Evolutionary conservation across 1,140 invertebrate genomes (phyloP).

Genomic region (Pararge aegeria): DNA sequence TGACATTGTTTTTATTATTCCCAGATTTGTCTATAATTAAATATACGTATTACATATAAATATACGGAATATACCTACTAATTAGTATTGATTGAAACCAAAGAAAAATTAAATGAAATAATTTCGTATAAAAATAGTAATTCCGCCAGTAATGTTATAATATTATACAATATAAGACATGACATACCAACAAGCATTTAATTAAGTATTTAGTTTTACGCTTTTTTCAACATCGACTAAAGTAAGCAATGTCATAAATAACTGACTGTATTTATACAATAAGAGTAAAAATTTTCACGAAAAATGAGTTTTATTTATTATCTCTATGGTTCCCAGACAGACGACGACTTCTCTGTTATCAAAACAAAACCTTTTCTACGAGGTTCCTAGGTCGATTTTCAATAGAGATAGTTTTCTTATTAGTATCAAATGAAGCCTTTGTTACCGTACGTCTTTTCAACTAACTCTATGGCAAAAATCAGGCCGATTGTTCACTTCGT

Average conservation of each 20-base stretch:
- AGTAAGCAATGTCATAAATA: constrained; percentile 45
- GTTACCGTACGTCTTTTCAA: too few relatives aligned
- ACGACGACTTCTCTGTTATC: too few relatives aligned
- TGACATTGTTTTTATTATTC: too few relatives aligned
- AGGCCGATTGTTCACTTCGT: too few relatives aligned
- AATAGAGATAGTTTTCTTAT: too few relatives aligned
- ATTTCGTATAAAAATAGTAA: constrained; percentile 43
- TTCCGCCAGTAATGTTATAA: constrained; percentile 28
- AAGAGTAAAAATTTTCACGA: constrained; percentile 66
- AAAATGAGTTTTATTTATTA: constrained; percentile 8
- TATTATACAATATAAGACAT: constrained; percentile 43
- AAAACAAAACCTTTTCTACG: too few relatives aligned
- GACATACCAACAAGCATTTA: constrained; percentile 74
- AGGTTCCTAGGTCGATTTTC: too few relatives aligned
- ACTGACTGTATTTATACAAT: constrained; percentile 62
- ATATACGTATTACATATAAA: background rate
- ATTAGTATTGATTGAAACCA: constrained; percentile 7
- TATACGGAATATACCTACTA: background rate
- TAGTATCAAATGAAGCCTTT: too few relatives aligned
- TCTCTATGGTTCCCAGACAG: too few relatives aligned
- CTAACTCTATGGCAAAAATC: too few relatives aligned
- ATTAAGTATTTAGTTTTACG: constrained; percentile 42
- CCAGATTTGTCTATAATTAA: too few relatives aligned
- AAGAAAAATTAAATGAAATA: constrained; percentile 7
- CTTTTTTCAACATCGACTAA: constrained; percentile 48